Conservation (phyloP, 1,140 invertebrate genomes). For the Carposina sasakii region DNA sequence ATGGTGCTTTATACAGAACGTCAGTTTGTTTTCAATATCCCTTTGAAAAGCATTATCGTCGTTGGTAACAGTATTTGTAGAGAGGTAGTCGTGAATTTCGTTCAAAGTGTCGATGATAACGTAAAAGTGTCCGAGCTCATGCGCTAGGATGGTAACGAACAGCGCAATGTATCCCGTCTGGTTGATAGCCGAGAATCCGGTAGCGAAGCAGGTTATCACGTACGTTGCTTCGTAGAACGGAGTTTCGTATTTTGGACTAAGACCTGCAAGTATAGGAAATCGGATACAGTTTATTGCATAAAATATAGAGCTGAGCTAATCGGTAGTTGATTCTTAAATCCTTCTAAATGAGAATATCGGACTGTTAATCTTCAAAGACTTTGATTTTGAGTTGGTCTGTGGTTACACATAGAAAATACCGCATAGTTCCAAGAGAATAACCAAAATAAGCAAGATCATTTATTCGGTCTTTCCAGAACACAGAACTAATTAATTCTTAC, state of each 20-base stretch:
- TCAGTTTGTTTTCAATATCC: constrained; percentile 16
- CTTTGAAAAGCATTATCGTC: neutral
- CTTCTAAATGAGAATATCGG: too few relatives aligned
- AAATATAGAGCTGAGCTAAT: too few relatives aligned
- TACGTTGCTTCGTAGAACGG: constrained; percentile 33
- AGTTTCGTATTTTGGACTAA: constrained; percentile 27
- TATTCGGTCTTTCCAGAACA: neutral
- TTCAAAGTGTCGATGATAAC: constrained; percentile 29
- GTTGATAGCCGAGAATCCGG: constrained; percentile 31
- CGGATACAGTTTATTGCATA: too few relatives aligned
- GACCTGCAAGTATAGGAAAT: too few relatives aligned
- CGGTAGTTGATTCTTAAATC: too few relatives aligned
- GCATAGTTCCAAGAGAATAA: too few relatives aligned
- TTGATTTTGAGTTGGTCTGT: too few relatives aligned
- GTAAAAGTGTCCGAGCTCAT: constrained; percentile 35
- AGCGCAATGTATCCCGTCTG: constrained; percentile 34
- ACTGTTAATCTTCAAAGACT: too few relatives aligned
- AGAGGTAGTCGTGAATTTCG: too few relatives aligned
- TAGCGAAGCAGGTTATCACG: constrained; percentile 20
- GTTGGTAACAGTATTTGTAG: constrained; percentile 8
- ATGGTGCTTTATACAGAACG: constrained; percentile 29
- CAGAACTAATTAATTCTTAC: constrained; percentile 14
- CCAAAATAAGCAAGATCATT: too few relatives aligned
- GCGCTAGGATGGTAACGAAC: constrained; percentile 26
- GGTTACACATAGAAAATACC: too few relatives aligned